These are phyloP conservation scores for Toxostoma redivivum DNA, from an alignment of 2,113 vertebrate species.

Conservation along the genomic window DNA sequence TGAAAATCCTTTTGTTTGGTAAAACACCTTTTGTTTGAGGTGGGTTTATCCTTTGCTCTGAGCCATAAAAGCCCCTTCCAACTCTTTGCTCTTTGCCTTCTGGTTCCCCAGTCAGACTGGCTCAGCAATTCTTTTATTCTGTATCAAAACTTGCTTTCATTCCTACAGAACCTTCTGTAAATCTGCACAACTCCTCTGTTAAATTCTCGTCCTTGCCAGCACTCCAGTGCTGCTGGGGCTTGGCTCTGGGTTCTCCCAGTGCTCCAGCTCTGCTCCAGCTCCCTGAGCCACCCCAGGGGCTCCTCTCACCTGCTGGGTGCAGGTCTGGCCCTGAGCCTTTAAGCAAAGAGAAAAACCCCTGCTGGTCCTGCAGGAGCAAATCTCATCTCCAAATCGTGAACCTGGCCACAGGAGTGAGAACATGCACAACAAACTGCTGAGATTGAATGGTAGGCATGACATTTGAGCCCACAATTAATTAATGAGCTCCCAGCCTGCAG, in stretches of 20 bases:
- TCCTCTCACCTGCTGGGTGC: accelerated
- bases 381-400: neutral
- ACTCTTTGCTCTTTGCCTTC: too few species aligned
- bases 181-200: too few species aligned
- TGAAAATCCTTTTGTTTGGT: too few species aligned
- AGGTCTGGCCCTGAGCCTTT: accelerated
- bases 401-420: neutral
- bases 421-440: accelerated
- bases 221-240: neutral
- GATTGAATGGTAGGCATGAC: neutral
- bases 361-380: neutral
- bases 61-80: too few species aligned
- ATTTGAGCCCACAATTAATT: too few species aligned
- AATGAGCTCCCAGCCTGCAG: neutral
- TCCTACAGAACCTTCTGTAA: too few species aligned
- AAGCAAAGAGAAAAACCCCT: neutral
- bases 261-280: neutral
- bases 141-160: too few species aligned
- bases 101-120: too few species aligned
- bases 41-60: too few species aligned
- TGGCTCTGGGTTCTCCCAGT: accelerated
- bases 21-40: too few species aligned
- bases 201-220: too few species aligned
- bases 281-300: accelerated
- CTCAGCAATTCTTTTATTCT: too few species aligned